phyloP scores from a whole-genome alignment of 1,140 invertebrate genomes.

The Leptonema lineaticorne region DNA sequence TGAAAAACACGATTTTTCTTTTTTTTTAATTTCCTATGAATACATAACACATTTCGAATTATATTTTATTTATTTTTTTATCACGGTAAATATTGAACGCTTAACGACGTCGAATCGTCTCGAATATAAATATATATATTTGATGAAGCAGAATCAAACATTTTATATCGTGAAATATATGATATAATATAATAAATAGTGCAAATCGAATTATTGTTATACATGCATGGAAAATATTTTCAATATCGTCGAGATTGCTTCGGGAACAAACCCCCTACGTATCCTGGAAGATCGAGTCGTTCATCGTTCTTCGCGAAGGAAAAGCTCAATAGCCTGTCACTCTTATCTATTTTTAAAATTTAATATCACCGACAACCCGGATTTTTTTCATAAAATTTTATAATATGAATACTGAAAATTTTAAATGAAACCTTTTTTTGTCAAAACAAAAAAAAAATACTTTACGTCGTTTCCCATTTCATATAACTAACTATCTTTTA shows the following conservation, averaged over 20 bases:
- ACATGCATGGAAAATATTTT: constrained; percentile 25
- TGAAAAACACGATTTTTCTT: no score
- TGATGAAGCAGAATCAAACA: no score
- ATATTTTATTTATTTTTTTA: no score
- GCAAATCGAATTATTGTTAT: not conserved
- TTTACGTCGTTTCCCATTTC: no score
- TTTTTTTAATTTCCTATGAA: no score
- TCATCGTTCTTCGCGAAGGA: constrained; percentile 17
- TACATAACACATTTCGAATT: no score
- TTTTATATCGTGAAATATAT: no score
- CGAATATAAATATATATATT: no score
- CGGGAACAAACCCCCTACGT: constrained; percentile 14
- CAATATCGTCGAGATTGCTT: constrained; percentile 27
- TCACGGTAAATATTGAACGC: no score
- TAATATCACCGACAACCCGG: constrained; percentile 28
- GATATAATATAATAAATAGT: constrained; percentile 4
- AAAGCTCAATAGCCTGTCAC: constrained; percentile 29
- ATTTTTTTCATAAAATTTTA: constrained; percentile 28
- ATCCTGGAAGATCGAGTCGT: constrained; percentile 16
- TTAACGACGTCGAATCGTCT: no score
- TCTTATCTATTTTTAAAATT: constrained; percentile 35
- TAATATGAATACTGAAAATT: constrained; percentile 22
- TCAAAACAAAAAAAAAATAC: no score
- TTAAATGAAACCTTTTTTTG: constrained; percentile 18
- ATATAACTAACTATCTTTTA: no score